Base-by-base conservation (phyloP, 2,797 vertebrate genomes). In the Arctocebus calabarensis region DNA sequence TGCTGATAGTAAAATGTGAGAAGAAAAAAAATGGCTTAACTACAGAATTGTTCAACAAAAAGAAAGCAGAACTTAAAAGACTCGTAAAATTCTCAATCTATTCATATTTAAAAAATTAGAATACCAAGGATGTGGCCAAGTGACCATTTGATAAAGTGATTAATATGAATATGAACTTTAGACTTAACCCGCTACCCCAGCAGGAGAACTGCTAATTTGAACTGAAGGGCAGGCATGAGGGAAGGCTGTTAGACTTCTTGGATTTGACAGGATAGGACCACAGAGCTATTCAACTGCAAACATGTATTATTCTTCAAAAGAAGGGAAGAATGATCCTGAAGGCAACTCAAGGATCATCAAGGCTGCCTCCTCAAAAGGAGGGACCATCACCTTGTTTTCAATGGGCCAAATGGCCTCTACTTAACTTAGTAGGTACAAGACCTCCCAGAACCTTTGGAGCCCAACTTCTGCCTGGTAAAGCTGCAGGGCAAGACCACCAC, bases 21-120 rank as follows among this genome's bases (percentile, higher is more conserved):
- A 62, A 52, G 43, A 88, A 37, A 70, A 70, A n/a, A 77, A 64
- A n/a, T 74, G 40, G 37, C n/a, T 34, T 22, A 43, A 84, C 34
- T 70, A 70, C 23, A 92, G 78, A 83, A 45, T 68, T 45, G 2
- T 88, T 92, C 83, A 88, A 52, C n/a, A 71, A 68, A 82, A 77
- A n/a, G 17, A 27, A 91, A 88, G 25, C 61, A 34, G 40, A 77
- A 70, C 62, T 77, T 92, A 61, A 88, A 66, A 66, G 22, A 83
- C 34, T 93, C 25, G 22, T 27, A 82, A 84, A 43, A 70, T 43
- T 59, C 40, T 75, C 43, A 85, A 59, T 68, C 82, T n/a, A 14
- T 64, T 27, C 34, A 55, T 55, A 48, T 73, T 81, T 40, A 16
- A 82, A 37, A 68, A 82, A 59, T 59, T n/a, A 27, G 68, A 75